A percentile compares a stretch with the other conserved stretches of the same genome.
phyloP scores from a whole-genome alignment of 2,888 invertebrate species.

The Drosophila macrothrix region DNA sequence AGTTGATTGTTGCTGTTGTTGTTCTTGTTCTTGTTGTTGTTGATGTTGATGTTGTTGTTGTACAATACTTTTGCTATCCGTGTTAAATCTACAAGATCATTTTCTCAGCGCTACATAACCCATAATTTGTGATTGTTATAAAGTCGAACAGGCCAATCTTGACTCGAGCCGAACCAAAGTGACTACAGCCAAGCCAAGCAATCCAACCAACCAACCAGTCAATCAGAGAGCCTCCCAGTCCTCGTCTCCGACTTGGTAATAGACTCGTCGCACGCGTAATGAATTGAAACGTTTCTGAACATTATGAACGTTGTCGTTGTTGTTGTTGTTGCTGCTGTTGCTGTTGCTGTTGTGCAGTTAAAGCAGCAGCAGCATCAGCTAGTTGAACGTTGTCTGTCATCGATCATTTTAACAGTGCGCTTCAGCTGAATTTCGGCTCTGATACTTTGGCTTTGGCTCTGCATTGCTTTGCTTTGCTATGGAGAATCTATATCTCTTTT shows the following conservation, averaged over 20 bases:
- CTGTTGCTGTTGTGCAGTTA: slow-evolving; percentile 13
- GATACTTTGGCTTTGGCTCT: slow-evolving; percentile 2
- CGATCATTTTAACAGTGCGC: slow-evolving; percentile 51
- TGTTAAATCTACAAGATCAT: slow-evolving; percentile 82
- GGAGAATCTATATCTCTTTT: slow-evolving; percentile 11
- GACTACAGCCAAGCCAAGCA: not conserved
- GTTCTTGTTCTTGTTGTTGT: slow-evolving; percentile 9
- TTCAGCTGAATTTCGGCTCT: slow-evolving; percentile 49
- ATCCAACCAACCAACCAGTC: slow-evolving; percentile 34
- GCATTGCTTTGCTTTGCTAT: not conserved
- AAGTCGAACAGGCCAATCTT: slow-evolving; percentile 68
- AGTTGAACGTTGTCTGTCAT: slow-evolving; percentile 36
- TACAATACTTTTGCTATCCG: slow-evolving; percentile 61
- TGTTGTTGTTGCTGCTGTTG: not conserved
- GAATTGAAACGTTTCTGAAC: slow-evolving; percentile 77
- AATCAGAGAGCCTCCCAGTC: slow-evolving; percentile 40
- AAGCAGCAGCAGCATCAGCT: slow-evolving; percentile 12
- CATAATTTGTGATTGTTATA: slow-evolving; percentile 80
- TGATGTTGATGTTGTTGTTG: slow-evolving; percentile 4
- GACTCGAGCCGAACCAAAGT: slow-evolving; percentile 24
- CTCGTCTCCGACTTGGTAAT: slow-evolving; percentile 51
- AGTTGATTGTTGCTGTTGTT: slow-evolving; percentile 23
- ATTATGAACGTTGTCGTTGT: slow-evolving; percentile 26
- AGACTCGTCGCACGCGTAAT: slow-evolving; percentile 80
- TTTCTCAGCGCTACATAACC: slow-evolving; percentile 67